A percentile compares a stretch with the other conserved stretches of the same genome.
Conservation (phyloP, 2,797 vertebrate genomes). For the Coracias cyanogaster region DNA sequence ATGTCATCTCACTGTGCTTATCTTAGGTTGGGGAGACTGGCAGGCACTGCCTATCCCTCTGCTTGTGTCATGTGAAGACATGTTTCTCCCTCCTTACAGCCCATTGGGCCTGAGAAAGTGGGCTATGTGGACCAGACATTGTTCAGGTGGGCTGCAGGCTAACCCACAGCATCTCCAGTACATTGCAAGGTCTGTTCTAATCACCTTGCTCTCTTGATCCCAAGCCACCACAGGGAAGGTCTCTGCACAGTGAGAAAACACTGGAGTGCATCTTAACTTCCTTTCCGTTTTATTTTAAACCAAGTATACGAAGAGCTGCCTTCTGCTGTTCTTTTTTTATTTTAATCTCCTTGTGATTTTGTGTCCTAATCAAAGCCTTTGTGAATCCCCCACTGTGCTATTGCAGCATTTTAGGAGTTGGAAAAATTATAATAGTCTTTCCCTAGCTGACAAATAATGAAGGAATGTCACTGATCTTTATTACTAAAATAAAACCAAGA, state of each 20-base stretch:
- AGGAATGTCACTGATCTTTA: background rate
- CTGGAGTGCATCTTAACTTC: background rate
- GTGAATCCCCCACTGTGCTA: background rate
- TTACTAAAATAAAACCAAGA: background rate
- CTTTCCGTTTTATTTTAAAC: background rate
- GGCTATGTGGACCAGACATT: fast-evolving
- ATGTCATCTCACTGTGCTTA: background rate
- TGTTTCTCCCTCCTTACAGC: background rate
- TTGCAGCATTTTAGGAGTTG: background rate
- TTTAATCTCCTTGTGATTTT: background rate
- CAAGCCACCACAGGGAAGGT: background rate
- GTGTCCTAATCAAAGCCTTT: conserved; percentile 3
- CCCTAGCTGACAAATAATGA: background rate
- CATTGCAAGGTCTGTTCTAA: background rate
- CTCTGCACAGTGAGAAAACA: background rate
- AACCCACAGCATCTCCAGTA: fast-evolving
- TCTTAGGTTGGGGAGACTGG: background rate
- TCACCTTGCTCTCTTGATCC: background rate
- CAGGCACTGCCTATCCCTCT: background rate
- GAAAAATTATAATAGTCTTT: background rate
- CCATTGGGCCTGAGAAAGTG: background rate
- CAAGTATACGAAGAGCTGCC: background rate
- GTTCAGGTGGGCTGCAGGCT: background rate
- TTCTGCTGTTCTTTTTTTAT: background rate
- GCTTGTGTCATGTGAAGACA: background rate